Evolutionary conservation across 2,113 vertebrate genomes (phyloP).

Genomic region (Saccopteryx bilineata): DNA sequence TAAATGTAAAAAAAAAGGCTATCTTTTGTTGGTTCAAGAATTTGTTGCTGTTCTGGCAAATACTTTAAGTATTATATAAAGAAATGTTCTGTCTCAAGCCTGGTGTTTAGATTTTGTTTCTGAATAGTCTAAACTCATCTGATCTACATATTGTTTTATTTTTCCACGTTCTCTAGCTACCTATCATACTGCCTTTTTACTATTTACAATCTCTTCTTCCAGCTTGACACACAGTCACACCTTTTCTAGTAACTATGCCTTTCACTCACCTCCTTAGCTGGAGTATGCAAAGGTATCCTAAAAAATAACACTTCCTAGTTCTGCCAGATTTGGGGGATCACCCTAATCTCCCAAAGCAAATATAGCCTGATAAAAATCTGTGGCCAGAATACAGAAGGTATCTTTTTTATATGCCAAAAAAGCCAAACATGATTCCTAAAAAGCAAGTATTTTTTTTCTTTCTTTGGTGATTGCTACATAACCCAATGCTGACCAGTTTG

Average conservation of each 20-base stretch:
- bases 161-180: not conserved
- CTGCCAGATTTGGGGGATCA: not conserved
- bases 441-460: not conserved
- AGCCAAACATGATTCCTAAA: not conserved
- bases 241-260: not conserved
- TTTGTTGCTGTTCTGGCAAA: not conserved
- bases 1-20: not conserved
- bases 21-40: not conserved
- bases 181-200: not conserved
- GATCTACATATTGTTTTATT: not conserved
- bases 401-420: not conserved
- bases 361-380: not conserved
- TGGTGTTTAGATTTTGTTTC: constrained; percentile 13
- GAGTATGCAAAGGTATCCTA: not conserved
- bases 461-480: not conserved
- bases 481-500: not conserved
- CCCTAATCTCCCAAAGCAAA: not conserved
- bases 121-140: not conserved
- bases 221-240: not conserved
- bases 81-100: not conserved
- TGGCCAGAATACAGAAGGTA: not conserved
- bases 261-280: not conserved
- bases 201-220: not conserved
- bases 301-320: not conserved
- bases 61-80: not conserved